A percentile compares a stretch with the other conserved stretches of the same genome.
Evolutionary conservation across 2,113 vertebrate species (phyloP).

Genomic region (Mobula birostris): DNA sequence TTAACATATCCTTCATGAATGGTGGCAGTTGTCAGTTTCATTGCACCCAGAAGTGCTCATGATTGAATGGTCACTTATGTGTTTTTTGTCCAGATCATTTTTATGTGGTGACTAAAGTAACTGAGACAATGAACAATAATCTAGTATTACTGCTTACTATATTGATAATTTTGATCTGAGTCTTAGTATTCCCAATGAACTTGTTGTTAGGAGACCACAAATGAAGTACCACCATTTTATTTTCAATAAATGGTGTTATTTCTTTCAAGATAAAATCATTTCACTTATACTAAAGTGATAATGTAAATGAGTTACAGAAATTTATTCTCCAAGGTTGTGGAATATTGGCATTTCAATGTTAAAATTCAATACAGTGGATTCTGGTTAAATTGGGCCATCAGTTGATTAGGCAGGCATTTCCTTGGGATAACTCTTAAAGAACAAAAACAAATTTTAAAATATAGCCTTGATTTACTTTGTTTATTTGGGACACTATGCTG

Average conservation of each 20-base stretch:
- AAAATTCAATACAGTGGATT: not conserved
- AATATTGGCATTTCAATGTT: not conserved
- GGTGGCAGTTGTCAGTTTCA: not conserved
- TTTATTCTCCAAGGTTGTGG: not conserved
- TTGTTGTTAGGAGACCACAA: not conserved
- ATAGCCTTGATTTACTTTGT: no score
- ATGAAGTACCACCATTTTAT: not conserved
- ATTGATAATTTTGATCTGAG: not conserved
- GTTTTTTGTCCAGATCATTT: not conserved
- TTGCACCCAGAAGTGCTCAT: not conserved
- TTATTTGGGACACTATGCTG: no score
- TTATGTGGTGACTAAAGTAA: not conserved
- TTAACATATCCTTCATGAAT: not conserved
- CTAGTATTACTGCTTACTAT: not conserved
- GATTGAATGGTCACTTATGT: not conserved
- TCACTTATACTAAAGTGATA: not conserved
- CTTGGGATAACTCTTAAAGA: no score
- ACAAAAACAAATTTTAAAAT: no score
- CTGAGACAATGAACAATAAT: not conserved
- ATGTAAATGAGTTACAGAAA: not conserved
- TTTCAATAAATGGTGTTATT: not conserved
- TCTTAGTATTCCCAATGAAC: not conserved
- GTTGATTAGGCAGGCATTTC: no score
- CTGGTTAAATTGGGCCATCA: no score
- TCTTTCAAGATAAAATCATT: not conserved